A percentile compares a stretch with the other conserved stretches of the same genome.
Conservation (phyloP, 2,113 vertebrate genomes). For the Machaerirhynchus nigripectus region DNA sequence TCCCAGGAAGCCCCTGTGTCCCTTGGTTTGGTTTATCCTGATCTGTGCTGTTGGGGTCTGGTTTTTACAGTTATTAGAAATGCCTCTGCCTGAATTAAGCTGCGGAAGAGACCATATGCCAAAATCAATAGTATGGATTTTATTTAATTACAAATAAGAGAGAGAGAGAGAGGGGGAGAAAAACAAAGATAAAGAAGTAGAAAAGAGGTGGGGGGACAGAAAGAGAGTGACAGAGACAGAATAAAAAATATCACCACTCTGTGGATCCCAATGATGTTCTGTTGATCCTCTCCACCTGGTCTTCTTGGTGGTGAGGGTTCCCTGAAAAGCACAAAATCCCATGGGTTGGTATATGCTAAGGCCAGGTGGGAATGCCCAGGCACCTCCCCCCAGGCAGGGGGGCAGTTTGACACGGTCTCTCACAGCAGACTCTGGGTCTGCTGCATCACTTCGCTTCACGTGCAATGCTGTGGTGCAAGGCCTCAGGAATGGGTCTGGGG, state of each 20-base stretch:
- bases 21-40: neutral
- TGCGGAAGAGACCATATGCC: neutral
- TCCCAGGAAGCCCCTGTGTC: neutral
- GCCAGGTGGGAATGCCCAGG: neutral
- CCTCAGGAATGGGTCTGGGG: neutral
- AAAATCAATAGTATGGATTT: neutral
- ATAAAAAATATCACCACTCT: neutral
- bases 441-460: no score
- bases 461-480: neutral
- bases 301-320: neutral
- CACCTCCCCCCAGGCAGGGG: neutral
- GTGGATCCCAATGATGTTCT: accelerated
- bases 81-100: neutral
- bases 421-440: neutral
- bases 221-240: neutral
- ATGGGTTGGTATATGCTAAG: neutral
- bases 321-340: neutral
- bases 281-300: neutral
- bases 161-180: neutral
- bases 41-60: neutral
- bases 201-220: neutral
- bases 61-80: neutral
- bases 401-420: neutral
- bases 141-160: neutral
- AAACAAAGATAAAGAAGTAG: neutral